phyloP scores from a whole-genome alignment of 2,888 invertebrate species.

The Gymnosoma rotundatum region DNA sequence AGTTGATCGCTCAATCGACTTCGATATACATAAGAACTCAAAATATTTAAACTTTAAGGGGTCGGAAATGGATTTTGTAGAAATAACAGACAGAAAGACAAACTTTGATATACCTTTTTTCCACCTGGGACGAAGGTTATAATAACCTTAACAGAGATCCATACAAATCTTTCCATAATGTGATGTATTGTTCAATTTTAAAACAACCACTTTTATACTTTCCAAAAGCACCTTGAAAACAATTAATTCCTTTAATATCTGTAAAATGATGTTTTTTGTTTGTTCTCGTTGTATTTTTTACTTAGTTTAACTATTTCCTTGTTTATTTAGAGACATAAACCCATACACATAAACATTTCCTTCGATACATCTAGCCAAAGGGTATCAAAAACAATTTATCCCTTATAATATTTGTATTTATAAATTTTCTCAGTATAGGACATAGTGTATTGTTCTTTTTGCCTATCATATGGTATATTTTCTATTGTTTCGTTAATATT shows the following conservation, averaged over 20 bases:
- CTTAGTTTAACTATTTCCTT: slow-evolving; percentile 64
- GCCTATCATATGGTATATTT: neutral
- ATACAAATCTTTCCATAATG: no score
- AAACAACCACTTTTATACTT: neutral
- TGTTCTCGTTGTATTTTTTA: slow-evolving; percentile 31
- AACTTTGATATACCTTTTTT: no score
- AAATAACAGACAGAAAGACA: no score
- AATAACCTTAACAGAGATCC: no score
- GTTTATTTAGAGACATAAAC: slow-evolving; percentile 19
- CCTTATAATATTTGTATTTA: slow-evolving; percentile 66
- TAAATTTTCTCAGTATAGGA: no score
- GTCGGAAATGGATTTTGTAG: no score
- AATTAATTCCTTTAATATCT: neutral
- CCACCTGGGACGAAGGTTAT: no score
- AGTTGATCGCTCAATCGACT: no score
- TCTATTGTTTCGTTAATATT: slow-evolving; percentile 48
- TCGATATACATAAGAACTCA: no score
- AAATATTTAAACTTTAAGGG: no score
- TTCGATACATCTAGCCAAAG: slow-evolving; percentile 67
- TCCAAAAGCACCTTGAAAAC: neutral
- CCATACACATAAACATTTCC: slow-evolving; percentile 3
- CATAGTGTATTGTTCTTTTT: slow-evolving; percentile 25
- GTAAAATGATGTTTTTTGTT: neutral
- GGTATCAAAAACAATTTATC: slow-evolving; percentile 72
- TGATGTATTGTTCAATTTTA: no score